These are phyloP conservation scores for Taphrorychus bicolor DNA, from an alignment of 2,888 invertebrate genomes.

Conservation along the genomic window DNA sequence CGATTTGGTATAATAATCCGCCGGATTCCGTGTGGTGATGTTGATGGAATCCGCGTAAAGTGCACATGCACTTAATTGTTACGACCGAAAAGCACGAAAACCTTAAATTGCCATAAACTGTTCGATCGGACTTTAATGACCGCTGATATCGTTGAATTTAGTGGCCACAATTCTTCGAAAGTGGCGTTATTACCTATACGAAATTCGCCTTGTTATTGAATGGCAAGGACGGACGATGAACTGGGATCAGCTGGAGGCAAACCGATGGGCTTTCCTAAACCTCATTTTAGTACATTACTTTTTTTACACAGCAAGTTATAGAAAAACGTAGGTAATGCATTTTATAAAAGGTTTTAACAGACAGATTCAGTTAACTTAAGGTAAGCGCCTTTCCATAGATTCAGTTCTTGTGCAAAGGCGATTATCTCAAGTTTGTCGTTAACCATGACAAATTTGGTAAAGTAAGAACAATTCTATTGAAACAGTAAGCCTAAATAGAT, in stretches of 20 bases:
- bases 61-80: conserved; percentile 15
- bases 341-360: too few relatives aligned
- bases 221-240: conserved; percentile 27
- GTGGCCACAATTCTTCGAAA: not conserved
- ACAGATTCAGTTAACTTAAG: too few relatives aligned
- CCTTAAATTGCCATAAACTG: conserved; percentile 1
- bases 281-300: too few relatives aligned
- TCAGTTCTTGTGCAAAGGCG: too few relatives aligned
- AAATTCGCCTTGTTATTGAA: conserved; percentile 8
- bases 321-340: too few relatives aligned
- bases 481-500: too few relatives aligned
- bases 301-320: too few relatives aligned
- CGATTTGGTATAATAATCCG: not conserved
- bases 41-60: conserved; percentile 14
- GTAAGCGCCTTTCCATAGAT: too few relatives aligned
- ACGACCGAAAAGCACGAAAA: conserved; percentile 11
- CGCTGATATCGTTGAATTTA: not conserved
- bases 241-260: conserved; percentile 10
- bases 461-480: too few relatives aligned
- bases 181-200: conserved; percentile 4
- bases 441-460: too few relatives aligned
- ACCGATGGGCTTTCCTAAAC: not conserved
- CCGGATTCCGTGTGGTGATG: not conserved
- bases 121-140: conserved; percentile 7
- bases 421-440: too few relatives aligned